A percentile compares a stretch with the other conserved stretches of the same genome.
These are phyloP conservation scores for Chiridota heheva DNA, from an alignment of 35 echinoderm and acorn worm genomes.

Conservation along the genomic window DNA sequence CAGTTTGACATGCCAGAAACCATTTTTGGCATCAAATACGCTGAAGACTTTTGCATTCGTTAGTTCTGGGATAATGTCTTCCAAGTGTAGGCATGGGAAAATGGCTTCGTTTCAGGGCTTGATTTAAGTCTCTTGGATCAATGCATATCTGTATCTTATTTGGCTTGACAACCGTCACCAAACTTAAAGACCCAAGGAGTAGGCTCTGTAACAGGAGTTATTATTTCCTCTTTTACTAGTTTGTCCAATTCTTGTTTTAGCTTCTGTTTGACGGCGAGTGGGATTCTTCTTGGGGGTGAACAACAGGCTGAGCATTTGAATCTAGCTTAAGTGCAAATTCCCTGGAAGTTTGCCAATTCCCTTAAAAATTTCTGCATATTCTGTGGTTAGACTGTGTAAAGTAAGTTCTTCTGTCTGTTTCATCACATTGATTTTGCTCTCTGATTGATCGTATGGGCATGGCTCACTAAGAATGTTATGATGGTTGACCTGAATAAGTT, in stretches of 20 bases:
- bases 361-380: constrained; percentile 62
- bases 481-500: constrained; percentile 30
- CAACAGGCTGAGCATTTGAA: constrained; percentile 22
- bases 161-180: constrained; percentile 41
- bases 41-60: constrained; percentile 33
- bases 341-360: constrained; percentile 58
- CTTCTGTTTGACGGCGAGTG: constrained; percentile 38
- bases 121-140: constrained; percentile 9
- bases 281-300: constrained; percentile 66
- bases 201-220: constrained; percentile 40
- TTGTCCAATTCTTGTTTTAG: constrained; percentile 49
- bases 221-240: constrained; percentile 12
- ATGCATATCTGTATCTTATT: constrained; percentile 24
- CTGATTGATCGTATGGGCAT: not conserved
- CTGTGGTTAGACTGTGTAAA: too few species aligned
- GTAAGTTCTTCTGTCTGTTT: not conserved
- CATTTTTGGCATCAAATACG: constrained; percentile 36
- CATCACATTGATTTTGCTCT: not conserved
- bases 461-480: constrained; percentile 25
- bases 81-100: constrained; percentile 10
- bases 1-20: constrained; percentile 51
- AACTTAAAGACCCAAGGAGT: constrained; percentile 70
- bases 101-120: constrained; percentile 5
- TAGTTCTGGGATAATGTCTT: constrained; percentile 31
- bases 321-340: constrained; percentile 54